Evolutionary conservation across 2,888 invertebrate species (phyloP), one percentile per base, ranked within the genome.

Genomic region (Agonum fuliginosum): DNA sequence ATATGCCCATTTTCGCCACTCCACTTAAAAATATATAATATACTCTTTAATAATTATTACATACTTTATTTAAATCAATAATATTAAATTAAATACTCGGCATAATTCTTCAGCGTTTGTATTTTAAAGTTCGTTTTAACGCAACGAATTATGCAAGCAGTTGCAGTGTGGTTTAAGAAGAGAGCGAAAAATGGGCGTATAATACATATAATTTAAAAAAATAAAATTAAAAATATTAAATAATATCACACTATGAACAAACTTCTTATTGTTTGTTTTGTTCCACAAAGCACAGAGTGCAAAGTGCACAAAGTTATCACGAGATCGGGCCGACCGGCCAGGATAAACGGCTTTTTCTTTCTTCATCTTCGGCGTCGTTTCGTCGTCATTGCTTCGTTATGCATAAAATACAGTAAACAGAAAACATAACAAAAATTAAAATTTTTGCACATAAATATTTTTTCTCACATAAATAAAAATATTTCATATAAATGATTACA

Each of bases 181-280:
- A 62, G 58, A 62, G 30, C 30, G 30, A 62, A 62, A 22, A 27
- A 30, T 34, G 58, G 30, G 30, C 58, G 30, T 62, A 62, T 62
- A 62, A 30, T 62, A 51, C 51, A 51, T 30, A 72, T 54, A 51
- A 72, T 51, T 51, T 41, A 51, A 72, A 72, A 51, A 41, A 54
- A 71, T 48, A 71, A 48, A 34, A 54, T 24, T 72, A 72, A 83
- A 85, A 86, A 84, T 86, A 87, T 86, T 86, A 87, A 86, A 85
- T 87, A 87, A 87, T 87, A 87, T 87, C 87, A 87, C 87, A 87
- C 87, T 86, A 86, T 84, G 82, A 83, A 83, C 84, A 83, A 85
- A 85, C 85, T 82, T 83, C 82, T 83, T 82, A 83, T 83, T 82
- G 83, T 83, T 84, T 83, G 83, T 84, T 83, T 86, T 67, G 67